A percentile compares a stretch with the other conserved stretches of the same genome.
These are phyloP conservation scores for Theristicus caerulescens DNA, from an alignment of 2,113 vertebrate genomes.

Conservation along the genomic window DNA sequence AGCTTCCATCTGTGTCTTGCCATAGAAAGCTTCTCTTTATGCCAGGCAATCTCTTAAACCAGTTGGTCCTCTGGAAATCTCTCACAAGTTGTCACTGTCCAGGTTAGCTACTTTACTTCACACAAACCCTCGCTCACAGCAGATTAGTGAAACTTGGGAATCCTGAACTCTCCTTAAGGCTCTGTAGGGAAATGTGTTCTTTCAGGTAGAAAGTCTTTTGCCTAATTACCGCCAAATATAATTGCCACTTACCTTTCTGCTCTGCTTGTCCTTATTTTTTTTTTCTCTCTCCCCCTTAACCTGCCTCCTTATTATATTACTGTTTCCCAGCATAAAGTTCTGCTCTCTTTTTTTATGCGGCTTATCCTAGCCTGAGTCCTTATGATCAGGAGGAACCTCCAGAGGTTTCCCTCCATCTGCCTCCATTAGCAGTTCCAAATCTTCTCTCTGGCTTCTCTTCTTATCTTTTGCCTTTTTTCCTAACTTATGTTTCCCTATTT, in stretches of 20 bases:
- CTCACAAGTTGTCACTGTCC: background rate
- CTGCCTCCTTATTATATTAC: background rate
- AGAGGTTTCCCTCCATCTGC: constrained; percentile 47
- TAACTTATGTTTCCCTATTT: background rate
- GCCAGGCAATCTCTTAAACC: background rate
- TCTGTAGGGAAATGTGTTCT: background rate
- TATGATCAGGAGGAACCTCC: background rate
- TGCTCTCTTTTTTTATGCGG: constrained; percentile 20
- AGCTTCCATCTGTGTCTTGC: background rate
- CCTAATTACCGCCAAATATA: background rate
- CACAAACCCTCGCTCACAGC: background rate
- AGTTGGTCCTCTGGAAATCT: background rate
- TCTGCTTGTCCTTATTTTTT: background rate
- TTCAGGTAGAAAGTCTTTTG: background rate
- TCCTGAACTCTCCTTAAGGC: background rate
- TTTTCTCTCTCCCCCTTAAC: background rate
- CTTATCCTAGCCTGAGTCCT: background rate
- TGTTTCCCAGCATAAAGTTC: background rate
- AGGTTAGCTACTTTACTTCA: background rate
- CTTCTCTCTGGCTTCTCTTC: constrained; percentile 5
- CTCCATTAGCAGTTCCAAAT: constrained; percentile 18
- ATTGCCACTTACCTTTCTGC: background rate
- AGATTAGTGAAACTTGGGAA: background rate
- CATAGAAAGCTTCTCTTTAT: background rate
- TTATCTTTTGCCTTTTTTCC: background rate